These are phyloP conservation scores for Eretmochelys imbricata DNA, from an alignment of 2,113 vertebrate genomes.

Conservation along the genomic window DNA sequence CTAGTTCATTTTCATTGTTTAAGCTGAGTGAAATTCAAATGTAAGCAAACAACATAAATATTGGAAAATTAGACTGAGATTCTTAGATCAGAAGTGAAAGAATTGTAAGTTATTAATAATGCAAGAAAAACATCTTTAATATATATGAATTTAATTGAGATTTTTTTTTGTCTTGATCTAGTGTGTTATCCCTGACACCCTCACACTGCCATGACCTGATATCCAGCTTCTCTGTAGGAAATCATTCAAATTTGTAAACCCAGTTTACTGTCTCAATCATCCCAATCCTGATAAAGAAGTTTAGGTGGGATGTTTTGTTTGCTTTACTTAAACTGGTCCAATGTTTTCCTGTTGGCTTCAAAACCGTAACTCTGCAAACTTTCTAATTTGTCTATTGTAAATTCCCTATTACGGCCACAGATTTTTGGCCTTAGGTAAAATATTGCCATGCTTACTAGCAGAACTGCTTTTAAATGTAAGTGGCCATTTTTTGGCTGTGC, in stretches of 20 bases:
- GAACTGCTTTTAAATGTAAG: not conserved
- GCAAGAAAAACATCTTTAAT: not conserved
- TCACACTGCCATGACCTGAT: not conserved
- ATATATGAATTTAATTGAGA: not conserved
- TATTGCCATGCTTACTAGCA: not conserved
- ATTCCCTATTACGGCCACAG: not conserved
- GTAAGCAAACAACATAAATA: not conserved
- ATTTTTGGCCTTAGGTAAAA: not conserved
- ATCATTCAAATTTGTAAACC: not conserved
- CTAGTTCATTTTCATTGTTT: not conserved
- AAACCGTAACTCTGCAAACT: not conserved
- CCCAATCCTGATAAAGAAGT: not conserved
- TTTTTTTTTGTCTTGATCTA: not conserved
- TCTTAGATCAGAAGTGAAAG: not conserved
- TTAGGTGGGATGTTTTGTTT: not conserved
- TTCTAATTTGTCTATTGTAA: not conserved
- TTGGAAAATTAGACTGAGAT: not conserved
- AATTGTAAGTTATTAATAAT: not conserved
- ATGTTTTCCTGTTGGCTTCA: constrained; percentile 10
- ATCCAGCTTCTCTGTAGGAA: not conserved
- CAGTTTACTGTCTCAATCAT: not conserved
- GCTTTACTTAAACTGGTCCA: not conserved
- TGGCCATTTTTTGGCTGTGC: not conserved
- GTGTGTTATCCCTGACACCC: not conserved
- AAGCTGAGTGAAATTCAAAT: not conserved